A percentile compares a stretch with the other conserved stretches of the same genome.
phyloP scores from a whole-genome alignment of 2,113 vertebrate species.

The Cryptomyrus ogoouensis region DNA sequence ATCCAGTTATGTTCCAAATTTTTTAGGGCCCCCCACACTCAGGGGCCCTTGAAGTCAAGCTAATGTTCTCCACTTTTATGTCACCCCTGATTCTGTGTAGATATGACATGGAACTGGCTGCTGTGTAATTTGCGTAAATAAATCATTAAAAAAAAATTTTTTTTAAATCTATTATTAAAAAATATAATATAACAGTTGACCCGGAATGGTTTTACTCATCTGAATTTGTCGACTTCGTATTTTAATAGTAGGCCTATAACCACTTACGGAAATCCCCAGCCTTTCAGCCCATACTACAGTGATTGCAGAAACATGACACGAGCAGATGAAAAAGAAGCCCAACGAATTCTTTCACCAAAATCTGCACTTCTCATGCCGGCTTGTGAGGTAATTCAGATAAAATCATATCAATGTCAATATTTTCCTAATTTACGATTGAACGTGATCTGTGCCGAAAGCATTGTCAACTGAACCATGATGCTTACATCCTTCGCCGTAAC shows the following conservation, averaged over 20 bases:
- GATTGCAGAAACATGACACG: background rate
- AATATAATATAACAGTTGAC: background rate
- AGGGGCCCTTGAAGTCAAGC: no score
- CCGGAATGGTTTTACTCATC: background rate
- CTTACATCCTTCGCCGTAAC: background rate
- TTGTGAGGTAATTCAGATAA: background rate
- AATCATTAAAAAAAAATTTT: background rate
- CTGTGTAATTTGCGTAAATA: background rate
- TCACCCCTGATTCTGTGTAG: background rate
- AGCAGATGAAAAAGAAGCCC: background rate
- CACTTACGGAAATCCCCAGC: background rate
- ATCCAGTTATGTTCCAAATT: no score
- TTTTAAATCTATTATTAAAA: background rate
- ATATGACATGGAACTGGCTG: background rate
- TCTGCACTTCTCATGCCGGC: background rate
- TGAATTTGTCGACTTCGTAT: background rate
- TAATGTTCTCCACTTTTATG: no score
- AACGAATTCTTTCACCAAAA: background rate
- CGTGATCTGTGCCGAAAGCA: background rate
- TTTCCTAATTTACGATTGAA: background rate
- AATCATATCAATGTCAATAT: background rate
- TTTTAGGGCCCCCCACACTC: no score
- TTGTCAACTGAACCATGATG: background rate
- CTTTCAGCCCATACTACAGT: background rate
- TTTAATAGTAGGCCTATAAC: background rate